Percentiles rank a stretch among this genome's conserved stretches.
These are phyloP conservation scores for Chelon auratus DNA, from an alignment of 2,797 vertebrate genomes.

Conservation along the genomic window DNA sequence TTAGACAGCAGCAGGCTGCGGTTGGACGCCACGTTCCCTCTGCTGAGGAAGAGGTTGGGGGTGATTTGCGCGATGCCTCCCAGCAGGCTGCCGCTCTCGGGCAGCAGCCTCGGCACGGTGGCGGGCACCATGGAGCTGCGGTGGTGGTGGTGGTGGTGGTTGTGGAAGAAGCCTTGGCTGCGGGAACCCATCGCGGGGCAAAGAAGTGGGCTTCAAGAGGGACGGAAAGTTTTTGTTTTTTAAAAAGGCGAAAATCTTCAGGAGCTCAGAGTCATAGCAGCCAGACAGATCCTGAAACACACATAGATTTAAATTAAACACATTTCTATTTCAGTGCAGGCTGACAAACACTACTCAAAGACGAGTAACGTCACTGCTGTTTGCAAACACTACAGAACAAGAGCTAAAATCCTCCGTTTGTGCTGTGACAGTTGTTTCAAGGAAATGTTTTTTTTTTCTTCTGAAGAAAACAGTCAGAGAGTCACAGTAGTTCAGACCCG, in stretches of 20 bases:
- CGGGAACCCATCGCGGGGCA: conserved; percentile 90
- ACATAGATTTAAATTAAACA: conserved; percentile 57
- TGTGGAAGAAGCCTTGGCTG: conserved; percentile 92
- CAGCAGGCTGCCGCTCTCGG: conserved; percentile 87
- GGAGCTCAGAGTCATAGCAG: conserved; percentile 67
- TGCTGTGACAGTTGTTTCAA: conserved; percentile 15
- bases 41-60: conserved; percentile 94
- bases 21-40: conserved; percentile 95
- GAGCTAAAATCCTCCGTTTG: conserved; percentile 1
- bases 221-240: conserved; percentile 3
- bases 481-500: conserved; percentile 4
- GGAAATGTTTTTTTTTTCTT: conserved; percentile 16
- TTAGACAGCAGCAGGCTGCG: conserved; percentile 94
- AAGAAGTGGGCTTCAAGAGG: conserved; percentile 27
- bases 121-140: conserved; percentile 82
- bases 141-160: conserved; percentile 82
- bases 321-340: conserved; percentile 24
- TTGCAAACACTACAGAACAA: conserved; percentile 34
- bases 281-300: conserved; percentile 74
- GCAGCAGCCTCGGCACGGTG: conserved; percentile 90
- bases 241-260: conserved; percentile 60
- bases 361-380: conserved; percentile 36
- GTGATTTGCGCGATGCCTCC: conserved; percentile 97
- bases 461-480: conserved; percentile 1
- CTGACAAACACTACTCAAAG: conserved; percentile 48